Base-by-base conservation (phyloP, 1,140 invertebrate species). In the Scaptodrosophila lebanonensis region DNA sequence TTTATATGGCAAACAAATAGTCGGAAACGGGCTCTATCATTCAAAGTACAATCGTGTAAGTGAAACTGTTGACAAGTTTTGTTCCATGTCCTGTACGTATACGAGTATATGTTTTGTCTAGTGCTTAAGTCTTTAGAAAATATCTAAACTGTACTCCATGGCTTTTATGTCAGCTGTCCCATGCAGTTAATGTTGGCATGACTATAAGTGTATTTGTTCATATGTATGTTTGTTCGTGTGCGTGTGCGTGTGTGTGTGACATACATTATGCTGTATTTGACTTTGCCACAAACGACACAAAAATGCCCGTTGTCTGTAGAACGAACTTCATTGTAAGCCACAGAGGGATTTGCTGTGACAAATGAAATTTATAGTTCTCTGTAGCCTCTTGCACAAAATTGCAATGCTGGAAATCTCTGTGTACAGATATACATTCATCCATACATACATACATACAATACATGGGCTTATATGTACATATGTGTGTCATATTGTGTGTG, bases 111-210 rank as follows among this genome's bases (percentile, higher is more conserved):
- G 61, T 58, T 63, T 58, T 73, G 61, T 50, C 57, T 59, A 68
- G 56, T 69, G 73, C 73, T 79, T 79, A 79, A 79, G 73, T 73
- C 75, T 82, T 82, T 68, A 56, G 54, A 73, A 79, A 79, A 82
- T 82, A 82, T 79, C 73, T 82, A 79, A 79, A 79, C 73, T 79
- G 73, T 79, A 73, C 73, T 79, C 68, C 66, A 65, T 79, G 73
- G 73, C 73, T 73, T 82, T 79, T 79, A 42, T 69, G 73, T 82
- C 75, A 79, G 56, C 71, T 76, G 72, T 76, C 71, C 57, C 57
- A 53, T 18, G 47, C 71, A 76, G 72, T 71, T 67, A 77, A 54
- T 63, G 49, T 13, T 25, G 32, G 25, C 33, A 43, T 32, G 16
- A 17, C 17, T 22, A 29, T 32, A 38, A 8, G 17, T 43, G 39